Conservation (phyloP, 2,113 vertebrate species). For the Bucco capensis region DNA sequence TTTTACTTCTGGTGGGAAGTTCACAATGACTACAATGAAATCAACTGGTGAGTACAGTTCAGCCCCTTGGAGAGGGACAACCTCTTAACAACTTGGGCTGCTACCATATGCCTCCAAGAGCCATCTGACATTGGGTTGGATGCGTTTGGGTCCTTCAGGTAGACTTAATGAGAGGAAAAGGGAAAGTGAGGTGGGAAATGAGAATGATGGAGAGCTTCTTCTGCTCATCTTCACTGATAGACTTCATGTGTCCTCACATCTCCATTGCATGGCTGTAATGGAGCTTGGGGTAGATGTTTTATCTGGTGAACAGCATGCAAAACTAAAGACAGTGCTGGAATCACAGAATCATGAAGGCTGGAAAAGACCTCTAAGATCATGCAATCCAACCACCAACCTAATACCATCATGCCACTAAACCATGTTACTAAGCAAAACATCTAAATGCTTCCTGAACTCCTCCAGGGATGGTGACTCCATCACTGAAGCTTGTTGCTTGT, state of each 20-base stretch:
- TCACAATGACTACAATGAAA: conserved; percentile 94
- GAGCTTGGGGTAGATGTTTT: background rate
- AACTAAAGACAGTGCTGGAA: background rate
- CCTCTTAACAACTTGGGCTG: background rate
- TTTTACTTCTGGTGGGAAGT: conserved; percentile 96
- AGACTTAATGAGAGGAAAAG: background rate
- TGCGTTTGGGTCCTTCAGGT: background rate
- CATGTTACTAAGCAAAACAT: no score
- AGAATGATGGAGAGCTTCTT: background rate
- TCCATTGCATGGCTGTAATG: accelerated
- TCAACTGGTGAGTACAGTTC: conserved; percentile 90
- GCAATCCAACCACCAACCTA: no score
- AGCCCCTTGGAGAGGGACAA: accelerated
- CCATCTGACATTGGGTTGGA: background rate
- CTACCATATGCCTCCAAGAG: accelerated
- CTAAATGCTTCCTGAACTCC: no score
- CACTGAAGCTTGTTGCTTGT: background rate
- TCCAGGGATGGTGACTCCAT: no score
- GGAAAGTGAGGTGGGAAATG: background rate
- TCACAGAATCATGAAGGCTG: no score
- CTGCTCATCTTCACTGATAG: background rate
- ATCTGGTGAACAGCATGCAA: background rate
- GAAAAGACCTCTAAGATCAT: no score
- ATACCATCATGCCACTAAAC: no score
- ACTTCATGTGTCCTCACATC: background rate